Evolutionary conservation across 2,113 vertebrate species (phyloP), one percentile per base, ranked within the genome.

Genomic region (Oncorhynchus mykiss): DNA sequence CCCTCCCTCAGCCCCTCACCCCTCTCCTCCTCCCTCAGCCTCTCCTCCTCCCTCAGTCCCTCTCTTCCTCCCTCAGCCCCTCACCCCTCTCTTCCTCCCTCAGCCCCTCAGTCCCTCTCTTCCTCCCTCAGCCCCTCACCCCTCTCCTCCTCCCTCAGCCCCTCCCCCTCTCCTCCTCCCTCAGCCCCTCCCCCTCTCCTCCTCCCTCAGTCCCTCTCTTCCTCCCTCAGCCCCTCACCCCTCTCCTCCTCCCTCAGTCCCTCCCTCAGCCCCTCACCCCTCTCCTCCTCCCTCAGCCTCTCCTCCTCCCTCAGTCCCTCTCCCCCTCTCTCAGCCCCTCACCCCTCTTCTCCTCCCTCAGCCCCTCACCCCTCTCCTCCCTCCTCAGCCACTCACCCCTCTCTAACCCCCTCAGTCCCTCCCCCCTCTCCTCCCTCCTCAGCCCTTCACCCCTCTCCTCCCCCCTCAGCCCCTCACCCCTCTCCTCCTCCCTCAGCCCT

Each of bases 141-240:
- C 24, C 24, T 25, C 24, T 25, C 24, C 24, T 1, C 1, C 24
- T 1, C 16, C 54, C n/a, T 64, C 22, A 11, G 25, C 62, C 20
- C 31, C 72, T 76, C 76, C 71, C 77, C 34, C 13, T 6, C 73
- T 31, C 64, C n/a, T n/a, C n/a, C n/a, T n/a, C n/a, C n/a, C n/a
- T 18, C 48, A 0, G 1, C 24, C 24, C 24, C 1, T 1, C 1
- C 24, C 24, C 0, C 1, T 1, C 67, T 13, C 54, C 24, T 57
- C 22, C 11, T n/a, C 62, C 20, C 29, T 71, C 76, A 75, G 39
- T 70, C 76, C 34, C 13, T 31, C 73, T 54, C 64, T n/a, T 18
- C 48, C 48, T 3, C 2, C 48, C 8, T 22, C 7, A 3, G 18
- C 3, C 16, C 22, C 24, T 66, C 60, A 4, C 31, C 31, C 31